phyloP scores from a whole-genome alignment of 2,797 vertebrate species.

The Channa striata region DNA sequence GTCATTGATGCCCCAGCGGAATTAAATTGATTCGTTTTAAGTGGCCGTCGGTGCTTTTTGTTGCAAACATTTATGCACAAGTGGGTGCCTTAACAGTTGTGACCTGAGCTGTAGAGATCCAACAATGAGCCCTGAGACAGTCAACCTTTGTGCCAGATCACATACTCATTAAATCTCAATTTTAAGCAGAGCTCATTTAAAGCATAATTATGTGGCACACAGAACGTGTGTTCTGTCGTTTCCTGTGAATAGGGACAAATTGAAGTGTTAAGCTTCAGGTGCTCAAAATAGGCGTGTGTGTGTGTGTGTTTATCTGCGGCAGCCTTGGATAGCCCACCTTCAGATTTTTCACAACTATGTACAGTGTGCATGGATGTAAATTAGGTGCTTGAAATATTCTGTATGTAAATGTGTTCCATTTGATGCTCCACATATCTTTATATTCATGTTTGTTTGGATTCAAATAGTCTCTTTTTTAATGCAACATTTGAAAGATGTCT shows the following conservation, averaged over 20 bases:
- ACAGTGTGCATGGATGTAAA: conserved; percentile 5
- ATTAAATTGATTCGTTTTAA: conserved; percentile 13
- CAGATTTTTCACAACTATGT: conserved; percentile 7
- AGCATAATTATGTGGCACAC: conserved; percentile 44
- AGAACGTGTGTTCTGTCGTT: conserved; percentile 20
- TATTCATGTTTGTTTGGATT: neutral
- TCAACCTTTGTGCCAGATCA: conserved; percentile 53
- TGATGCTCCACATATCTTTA: neutral
- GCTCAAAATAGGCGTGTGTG: conserved; percentile 4
- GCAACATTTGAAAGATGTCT: neutral
- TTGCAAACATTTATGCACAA: conserved; percentile 31
- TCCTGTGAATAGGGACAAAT: conserved; percentile 29
- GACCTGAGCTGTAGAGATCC: conserved; percentile 52
- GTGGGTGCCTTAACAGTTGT: conserved; percentile 51
- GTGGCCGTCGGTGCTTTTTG: neutral
- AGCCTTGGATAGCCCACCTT: neutral
- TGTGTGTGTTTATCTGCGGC: neutral
- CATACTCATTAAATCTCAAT: conserved; percentile 71
- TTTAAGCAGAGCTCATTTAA: conserved; percentile 59
- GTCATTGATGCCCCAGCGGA: neutral
- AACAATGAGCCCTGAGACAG: conserved; percentile 46
- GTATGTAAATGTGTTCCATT: conserved; percentile 19
- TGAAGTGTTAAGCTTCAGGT: conserved; percentile 18
- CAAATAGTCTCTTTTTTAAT: conserved; percentile 4
- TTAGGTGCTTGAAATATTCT: conserved; percentile 1